phyloP scores from a whole-genome alignment of 2,113 vertebrate species.

The Podarcis muralis region DNA sequence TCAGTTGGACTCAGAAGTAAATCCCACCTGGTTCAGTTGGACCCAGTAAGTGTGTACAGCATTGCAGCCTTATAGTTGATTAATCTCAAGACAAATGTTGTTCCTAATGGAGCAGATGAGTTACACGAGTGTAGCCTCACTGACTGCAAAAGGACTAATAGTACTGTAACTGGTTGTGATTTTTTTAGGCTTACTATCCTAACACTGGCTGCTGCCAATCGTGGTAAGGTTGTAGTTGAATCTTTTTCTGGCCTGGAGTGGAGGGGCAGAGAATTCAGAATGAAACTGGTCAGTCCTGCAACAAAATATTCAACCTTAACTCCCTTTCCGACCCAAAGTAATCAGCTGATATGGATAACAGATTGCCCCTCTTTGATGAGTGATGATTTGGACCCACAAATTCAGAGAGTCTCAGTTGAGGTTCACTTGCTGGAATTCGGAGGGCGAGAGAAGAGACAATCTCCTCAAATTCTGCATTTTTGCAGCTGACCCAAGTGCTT shows the following conservation, averaged over 20 bases:
- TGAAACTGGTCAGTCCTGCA: not conserved
- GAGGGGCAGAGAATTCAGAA: not conserved
- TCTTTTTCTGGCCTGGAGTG: not conserved
- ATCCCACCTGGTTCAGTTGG: too few relatives aligned
- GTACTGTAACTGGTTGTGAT: not conserved
- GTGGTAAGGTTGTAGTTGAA: not conserved
- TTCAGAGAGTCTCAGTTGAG: slow-evolving; percentile 32
- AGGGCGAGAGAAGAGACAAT: slow-evolving; percentile 28
- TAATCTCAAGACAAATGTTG: not conserved
- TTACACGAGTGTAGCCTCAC: not conserved
- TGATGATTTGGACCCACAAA: slow-evolving; percentile 22
- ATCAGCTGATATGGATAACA: not conserved
- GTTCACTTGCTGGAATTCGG: slow-evolving; percentile 54
- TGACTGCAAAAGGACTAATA: not conserved
- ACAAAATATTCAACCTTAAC: slow-evolving; percentile 18
- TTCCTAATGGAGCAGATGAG: not conserved
- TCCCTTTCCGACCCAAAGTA: not conserved
- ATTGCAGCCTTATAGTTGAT: too few relatives aligned
- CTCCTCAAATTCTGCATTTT: slow-evolving; percentile 47
- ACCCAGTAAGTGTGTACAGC: too few relatives aligned
- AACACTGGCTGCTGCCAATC: not conserved
- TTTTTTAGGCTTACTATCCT: not conserved
- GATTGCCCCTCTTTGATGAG: slow-evolving; percentile 4
- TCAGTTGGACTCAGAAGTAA: too few relatives aligned
- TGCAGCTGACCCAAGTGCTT: slow-evolving; percentile 51